Evolutionary conservation across 2,797 vertebrate species (phyloP), one percentile per base, ranked within the genome.

Genomic region (Galaxias olidus): DNA sequence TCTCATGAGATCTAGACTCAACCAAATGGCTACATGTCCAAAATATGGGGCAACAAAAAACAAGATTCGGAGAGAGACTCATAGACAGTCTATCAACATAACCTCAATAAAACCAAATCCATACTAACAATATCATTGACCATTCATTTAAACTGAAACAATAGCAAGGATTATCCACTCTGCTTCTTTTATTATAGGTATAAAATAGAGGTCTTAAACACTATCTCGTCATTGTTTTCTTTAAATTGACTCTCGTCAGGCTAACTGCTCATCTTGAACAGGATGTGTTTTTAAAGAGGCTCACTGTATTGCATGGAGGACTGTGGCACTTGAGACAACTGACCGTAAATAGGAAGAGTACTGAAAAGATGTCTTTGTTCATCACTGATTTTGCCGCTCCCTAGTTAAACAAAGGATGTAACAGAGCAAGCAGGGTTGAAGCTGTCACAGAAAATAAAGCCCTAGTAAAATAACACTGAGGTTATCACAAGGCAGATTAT

Each of bases 281-380:
- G 67, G 48, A 71, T 72, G 69, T 67, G 63, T 73, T 69, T 60
- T 68, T 63, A 63, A 82, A 72, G 69, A 77, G 80, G 61, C 68
- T 72, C 52, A 69, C 80, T 84, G 75, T 83, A 18, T 79, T 84
- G 74, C 82, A 15, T 69, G 72, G 61, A 75, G 62, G 59, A 76
- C 72, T 76, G 17, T 42, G 57, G 59, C 78, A 67, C 86, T 90
- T 76, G 82, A 89, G 78, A 70, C 56, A 12, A 74, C 57, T 69
- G 80, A 72, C 75, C 83, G 72, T 73, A 72, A 82, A 82, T 81
- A 62, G 47, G 59, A 75, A 59, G 62, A 71, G 63, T 65, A 59
- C 56, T 80, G 74, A 89, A 89, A 82, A 72, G 81, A 71, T 61
- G 65, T 64, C 84, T 86, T 92, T 91, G 88, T 90, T 62, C 76